Evolutionary conservation across 2,888 invertebrate species (phyloP).

Genomic region (Uloborus plumipes): DNA sequence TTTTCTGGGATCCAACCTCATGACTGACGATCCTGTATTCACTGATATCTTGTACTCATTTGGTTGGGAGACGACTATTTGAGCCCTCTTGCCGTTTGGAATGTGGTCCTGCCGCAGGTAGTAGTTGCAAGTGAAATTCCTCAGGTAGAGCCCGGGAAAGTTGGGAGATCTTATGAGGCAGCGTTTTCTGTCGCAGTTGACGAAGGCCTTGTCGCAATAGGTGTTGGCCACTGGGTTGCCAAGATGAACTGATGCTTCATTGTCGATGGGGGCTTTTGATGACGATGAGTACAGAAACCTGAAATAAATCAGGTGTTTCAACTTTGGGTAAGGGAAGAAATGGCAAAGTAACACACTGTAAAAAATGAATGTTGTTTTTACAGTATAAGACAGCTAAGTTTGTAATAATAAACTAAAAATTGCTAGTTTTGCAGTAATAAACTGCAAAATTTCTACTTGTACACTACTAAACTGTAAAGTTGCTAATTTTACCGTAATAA

Average conservation of each 20-base stretch:
- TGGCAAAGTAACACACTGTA: too few relatives aligned
- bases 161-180: conserved; percentile 89
- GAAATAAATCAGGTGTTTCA: conserved; percentile 17
- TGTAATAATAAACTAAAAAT: too few relatives aligned
- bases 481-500: too few relatives aligned
- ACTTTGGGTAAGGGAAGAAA: not conserved
- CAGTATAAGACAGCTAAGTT: too few relatives aligned
- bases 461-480: too few relatives aligned
- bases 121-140: conserved; percentile 91
- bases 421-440: too few relatives aligned
- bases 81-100: conserved; percentile 84
- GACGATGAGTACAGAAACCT: conserved; percentile 46
- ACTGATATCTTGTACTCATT: conserved; percentile 82
- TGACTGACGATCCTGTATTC: conserved; percentile 70
- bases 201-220: conserved; percentile 82
- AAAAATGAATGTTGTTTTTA: too few relatives aligned
- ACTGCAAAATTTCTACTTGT: too few relatives aligned
- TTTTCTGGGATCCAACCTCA: conserved; percentile 57
- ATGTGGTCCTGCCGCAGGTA: conserved; percentile 77
- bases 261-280: conserved; percentile 1
- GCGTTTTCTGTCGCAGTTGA: conserved; percentile 80
- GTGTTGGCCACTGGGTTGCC: conserved; percentile 52
- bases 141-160: conserved; percentile 87
- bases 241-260: conserved; percentile 78
- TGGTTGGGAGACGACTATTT: conserved; percentile 82